phyloP scores from a whole-genome alignment of 2,797 vertebrate genomes.

The Momotus momota region DNA sequence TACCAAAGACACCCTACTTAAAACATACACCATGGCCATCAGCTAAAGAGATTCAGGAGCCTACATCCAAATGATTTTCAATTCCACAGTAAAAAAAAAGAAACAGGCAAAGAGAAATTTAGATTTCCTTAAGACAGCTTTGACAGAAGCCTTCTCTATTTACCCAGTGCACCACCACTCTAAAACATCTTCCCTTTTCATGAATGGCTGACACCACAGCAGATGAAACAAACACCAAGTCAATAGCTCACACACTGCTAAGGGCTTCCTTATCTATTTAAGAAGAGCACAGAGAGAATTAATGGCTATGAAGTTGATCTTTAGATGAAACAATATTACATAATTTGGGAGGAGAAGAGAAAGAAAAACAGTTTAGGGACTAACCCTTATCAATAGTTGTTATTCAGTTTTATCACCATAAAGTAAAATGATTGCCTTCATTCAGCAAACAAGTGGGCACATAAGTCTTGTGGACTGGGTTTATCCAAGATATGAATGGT shows the following conservation, averaged over 20 bases:
- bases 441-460: neutral
- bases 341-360: neutral
- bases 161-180: neutral
- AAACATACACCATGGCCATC: neutral
- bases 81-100: neutral
- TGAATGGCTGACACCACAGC: neutral
- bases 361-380: neutral
- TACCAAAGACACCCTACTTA: neutral
- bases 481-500: neutral
- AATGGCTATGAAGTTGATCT: neutral
- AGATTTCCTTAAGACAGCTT: neutral
- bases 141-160: neutral
- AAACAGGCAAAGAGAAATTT: neutral
- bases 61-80: neutral
- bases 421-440: neutral
- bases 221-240: neutral
- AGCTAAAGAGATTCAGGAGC: neutral
- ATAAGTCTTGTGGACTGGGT: fast-evolving
- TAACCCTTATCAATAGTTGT: neutral
- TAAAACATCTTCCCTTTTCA: neutral
- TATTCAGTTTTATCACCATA: neutral
- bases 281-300: neutral
- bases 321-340: neutral
- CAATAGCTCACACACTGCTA: neutral
- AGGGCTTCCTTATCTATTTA: neutral